A percentile compares a stretch with the other conserved stretches of the same genome.
Conservation (phyloP, 2,888 invertebrate genomes). For the Buathra laborator region DNA sequence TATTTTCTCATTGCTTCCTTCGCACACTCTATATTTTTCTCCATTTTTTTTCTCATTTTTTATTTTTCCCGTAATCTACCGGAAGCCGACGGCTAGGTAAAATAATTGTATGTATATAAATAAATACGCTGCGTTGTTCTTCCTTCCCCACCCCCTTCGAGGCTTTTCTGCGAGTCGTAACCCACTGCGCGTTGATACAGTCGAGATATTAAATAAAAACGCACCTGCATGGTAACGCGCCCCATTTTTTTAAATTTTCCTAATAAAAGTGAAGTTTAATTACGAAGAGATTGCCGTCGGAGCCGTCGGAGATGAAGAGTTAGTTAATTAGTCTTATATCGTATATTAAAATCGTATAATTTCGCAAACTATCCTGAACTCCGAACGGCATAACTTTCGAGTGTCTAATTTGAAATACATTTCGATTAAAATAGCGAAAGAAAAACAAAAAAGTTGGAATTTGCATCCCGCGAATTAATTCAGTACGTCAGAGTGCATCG, state of each 20-base stretch:
- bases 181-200: not conserved
- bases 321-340: constrained; percentile 37
- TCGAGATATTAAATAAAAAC: constrained; percentile 10
- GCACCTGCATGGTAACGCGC: not conserved
- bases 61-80: constrained; percentile 14
- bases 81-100: constrained; percentile 27
- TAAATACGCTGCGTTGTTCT: constrained; percentile 10
- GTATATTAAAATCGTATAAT: constrained; percentile 2
- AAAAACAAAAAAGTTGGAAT: not conserved
- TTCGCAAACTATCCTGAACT: not conserved
- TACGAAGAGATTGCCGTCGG: constrained; percentile 33
- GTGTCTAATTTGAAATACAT: constrained; percentile 9
- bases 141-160: not conserved
- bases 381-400: not conserved
- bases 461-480: not conserved
- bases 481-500: not conserved
- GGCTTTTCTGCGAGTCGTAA: not conserved
- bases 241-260: constrained; percentile 8
- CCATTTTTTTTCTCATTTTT: constrained; percentile 12
- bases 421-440: not conserved
- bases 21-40: not conserved
- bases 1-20: constrained; percentile 39
- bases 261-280: constrained; percentile 49
- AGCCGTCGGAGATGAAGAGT: constrained; percentile 5
- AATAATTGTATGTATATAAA: constrained; percentile 51